Conservation (phyloP, 2,797 vertebrate genomes). For the Propithecus perrieri region DNA sequence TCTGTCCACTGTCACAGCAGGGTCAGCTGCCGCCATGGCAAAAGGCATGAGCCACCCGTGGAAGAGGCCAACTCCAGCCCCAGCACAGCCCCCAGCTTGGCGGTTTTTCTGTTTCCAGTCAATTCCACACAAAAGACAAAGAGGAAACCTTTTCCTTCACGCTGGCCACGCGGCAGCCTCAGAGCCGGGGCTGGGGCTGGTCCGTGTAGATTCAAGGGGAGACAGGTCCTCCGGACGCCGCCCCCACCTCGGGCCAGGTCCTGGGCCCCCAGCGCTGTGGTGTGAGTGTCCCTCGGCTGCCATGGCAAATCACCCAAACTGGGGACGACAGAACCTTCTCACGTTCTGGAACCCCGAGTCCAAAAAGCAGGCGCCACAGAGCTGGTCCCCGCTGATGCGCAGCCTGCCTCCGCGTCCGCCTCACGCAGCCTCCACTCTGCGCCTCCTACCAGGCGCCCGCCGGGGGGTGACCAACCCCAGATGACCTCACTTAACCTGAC, state of each 20-base stretch:
- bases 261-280: too few species aligned
- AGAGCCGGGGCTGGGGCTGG: too few species aligned
- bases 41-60: too few species aligned
- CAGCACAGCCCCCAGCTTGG: background rate
- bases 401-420: background rate
- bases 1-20: background rate
- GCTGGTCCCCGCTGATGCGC: too few species aligned
- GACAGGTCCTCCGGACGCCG: background rate
- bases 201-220: background rate
- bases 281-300: too few species aligned
- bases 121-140: background rate
- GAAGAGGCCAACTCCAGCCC: too few species aligned
- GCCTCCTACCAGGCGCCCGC: background rate
- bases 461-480: background rate
- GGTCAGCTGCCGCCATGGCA: background rate
- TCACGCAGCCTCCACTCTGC: background rate
- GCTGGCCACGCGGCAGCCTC: background rate
- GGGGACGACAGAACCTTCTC: too few species aligned
- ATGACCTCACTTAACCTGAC: background rate
- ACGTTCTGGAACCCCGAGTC: too few species aligned
- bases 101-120: background rate
- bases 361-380: too few species aligned
- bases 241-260: too few species aligned
- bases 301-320: too few species aligned
- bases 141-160: background rate